Percentiles rank a stretch among this genome's conserved stretches.
Conservation (phyloP, 1,140 invertebrate genomes). For the Thrips palmi region DNA sequence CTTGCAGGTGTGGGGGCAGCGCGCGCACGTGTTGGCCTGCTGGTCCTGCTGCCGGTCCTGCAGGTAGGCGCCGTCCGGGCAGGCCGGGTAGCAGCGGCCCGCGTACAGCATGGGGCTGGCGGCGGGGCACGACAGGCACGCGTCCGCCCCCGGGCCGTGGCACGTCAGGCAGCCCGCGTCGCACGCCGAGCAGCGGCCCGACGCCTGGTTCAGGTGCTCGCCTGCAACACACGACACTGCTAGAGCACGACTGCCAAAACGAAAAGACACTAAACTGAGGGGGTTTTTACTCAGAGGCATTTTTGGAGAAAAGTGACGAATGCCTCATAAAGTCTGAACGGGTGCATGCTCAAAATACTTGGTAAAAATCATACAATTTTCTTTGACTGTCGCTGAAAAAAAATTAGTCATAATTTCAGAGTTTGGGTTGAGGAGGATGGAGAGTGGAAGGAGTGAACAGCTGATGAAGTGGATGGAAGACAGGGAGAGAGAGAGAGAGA, state of each 20-base stretch:
- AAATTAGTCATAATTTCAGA: no score
- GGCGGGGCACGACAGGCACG: conserved; percentile 46
- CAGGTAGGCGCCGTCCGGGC: conserved; percentile 47
- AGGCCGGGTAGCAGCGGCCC: conserved; percentile 45
- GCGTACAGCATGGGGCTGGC: conserved; percentile 46
- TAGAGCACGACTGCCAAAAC: neutral
- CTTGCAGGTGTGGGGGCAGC: conserved; percentile 57
- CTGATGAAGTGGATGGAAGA: no score
- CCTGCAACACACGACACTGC: conserved; percentile 23
- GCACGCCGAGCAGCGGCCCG: conserved; percentile 43
- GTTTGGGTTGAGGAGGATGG: no score
- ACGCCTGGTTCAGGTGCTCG: conserved; percentile 51
- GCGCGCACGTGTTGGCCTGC: conserved; percentile 40
- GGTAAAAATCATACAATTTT: no score
- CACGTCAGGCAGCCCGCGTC: conserved; percentile 52
- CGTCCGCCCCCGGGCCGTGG: conserved; percentile 40
- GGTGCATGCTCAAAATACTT: no score
- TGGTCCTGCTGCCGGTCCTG: conserved; percentile 15
- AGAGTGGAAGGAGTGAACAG: no score
- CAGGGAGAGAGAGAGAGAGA: no score
- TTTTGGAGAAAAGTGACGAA: neutral
- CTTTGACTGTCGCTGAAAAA: no score
- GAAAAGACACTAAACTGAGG: neutral
- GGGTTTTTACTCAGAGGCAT: neutral
- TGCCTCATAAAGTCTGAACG: conserved; percentile 5